Evolutionary conservation across 2,797 vertebrate genomes (phyloP).

Genomic region (Philypnodon macrostomus): DNA sequence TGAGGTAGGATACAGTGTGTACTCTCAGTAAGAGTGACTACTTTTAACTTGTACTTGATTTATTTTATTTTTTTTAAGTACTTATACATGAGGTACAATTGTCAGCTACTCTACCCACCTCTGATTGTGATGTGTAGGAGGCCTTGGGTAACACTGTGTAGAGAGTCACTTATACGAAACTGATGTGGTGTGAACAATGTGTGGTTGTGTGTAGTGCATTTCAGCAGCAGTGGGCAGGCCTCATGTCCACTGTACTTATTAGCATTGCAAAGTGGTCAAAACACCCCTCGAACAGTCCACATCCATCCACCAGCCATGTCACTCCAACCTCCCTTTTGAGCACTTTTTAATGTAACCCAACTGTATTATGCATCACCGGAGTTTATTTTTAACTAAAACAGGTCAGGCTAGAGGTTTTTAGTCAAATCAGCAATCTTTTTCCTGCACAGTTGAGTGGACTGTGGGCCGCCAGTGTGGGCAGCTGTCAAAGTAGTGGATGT

Average conservation of each 20-base stretch:
- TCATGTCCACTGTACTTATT: slow-evolving; percentile 18
- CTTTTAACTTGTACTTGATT: no score
- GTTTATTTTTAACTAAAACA: slow-evolving; percentile 33
- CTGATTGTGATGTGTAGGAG: no score
- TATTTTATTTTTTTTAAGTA: no score
- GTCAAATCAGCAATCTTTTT: slow-evolving; percentile 65
- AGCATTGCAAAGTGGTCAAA: slow-evolving; percentile 28
- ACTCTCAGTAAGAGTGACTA: no score
- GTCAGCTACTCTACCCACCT: no score
- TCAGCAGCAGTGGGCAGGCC: slow-evolving; percentile 15
- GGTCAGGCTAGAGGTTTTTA: slow-evolving; percentile 54
- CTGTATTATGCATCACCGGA: slow-evolving; percentile 65
- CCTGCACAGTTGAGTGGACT: slow-evolving; percentile 47
- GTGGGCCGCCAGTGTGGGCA: slow-evolving; percentile 34
- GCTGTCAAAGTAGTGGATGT: slow-evolving; percentile 31
- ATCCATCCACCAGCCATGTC: slow-evolving; percentile 37
- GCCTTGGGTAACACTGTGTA: slow-evolving; percentile 36
- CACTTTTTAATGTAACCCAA: slow-evolving; percentile 58
- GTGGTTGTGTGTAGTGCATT: slow-evolving; percentile 33
- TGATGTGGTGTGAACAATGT: slow-evolving; percentile 21
- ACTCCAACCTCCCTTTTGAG: slow-evolving; percentile 49
- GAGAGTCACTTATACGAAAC: slow-evolving; percentile 38
- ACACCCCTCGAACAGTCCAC: slow-evolving; percentile 27
- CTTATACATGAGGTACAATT: no score
- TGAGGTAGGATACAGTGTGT: no score